phyloP scores from a whole-genome alignment of 2,797 vertebrate species.

The Octomys mimax region DNA sequence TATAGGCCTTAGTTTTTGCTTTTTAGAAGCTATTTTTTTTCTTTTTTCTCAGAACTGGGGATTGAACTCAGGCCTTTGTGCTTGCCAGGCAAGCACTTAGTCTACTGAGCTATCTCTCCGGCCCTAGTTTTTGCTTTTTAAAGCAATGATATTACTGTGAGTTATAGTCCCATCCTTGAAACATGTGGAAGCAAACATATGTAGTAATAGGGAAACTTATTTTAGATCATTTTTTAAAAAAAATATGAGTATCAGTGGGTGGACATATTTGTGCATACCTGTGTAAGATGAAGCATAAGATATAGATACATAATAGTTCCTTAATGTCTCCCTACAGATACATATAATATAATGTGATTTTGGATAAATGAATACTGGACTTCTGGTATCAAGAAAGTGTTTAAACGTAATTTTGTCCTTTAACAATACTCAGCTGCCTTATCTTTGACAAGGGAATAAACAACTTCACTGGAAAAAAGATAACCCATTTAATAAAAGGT shows the following conservation, averaged over 20 bases:
- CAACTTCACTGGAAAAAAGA: no score
- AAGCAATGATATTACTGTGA: background rate
- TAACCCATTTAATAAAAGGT: no score
- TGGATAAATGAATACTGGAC: background rate
- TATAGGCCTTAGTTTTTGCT: background rate
- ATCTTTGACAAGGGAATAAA: no score
- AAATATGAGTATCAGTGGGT: background rate
- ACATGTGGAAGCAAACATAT: background rate
- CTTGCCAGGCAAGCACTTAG: no score
- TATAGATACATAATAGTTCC: background rate
- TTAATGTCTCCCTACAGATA: background rate
- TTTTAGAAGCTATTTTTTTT: background rate
- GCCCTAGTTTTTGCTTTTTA: background rate
- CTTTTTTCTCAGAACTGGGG: no score
- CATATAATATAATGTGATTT: no score
- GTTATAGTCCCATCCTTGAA: background rate
- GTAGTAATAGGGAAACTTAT: background rate
- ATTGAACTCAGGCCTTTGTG: no score
- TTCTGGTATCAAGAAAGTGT: background rate
- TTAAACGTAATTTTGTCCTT: background rate
- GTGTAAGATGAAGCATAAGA: background rate
- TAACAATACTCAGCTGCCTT: no score
- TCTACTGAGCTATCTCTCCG: no score
- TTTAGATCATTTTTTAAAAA: background rate
- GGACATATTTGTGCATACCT: background rate